Percentiles rank a stretch among this genome's conserved stretches.
Conservation (phyloP, 2,888 invertebrate genomes). For the Epsilonema sp. region DNA sequence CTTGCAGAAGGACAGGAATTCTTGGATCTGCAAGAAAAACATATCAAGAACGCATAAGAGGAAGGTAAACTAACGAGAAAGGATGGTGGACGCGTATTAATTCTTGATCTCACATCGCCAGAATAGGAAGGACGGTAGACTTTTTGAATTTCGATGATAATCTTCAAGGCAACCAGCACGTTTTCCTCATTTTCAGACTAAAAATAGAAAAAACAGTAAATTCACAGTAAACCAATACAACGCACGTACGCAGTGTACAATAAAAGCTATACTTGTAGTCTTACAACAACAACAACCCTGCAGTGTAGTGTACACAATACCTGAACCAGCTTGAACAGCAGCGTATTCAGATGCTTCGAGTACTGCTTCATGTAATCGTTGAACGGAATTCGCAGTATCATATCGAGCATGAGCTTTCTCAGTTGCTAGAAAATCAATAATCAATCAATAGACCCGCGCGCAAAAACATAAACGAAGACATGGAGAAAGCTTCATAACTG, state of each 20-base stretch:
- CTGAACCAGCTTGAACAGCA: constrained; percentile 73
- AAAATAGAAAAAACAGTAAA: constrained; percentile 9
- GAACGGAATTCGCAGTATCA: constrained; percentile 82
- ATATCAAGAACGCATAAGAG: background rate
- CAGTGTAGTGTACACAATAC: too few species aligned
- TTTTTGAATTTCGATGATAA: constrained; percentile 90
- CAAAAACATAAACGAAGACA: too few species aligned
- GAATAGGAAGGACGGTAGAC: constrained; percentile 74
- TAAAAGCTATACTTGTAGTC: background rate
- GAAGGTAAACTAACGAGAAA: background rate
- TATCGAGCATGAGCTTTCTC: constrained; percentile 76
- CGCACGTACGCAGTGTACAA: background rate
- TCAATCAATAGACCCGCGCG: too few species aligned
- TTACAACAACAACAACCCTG: background rate
- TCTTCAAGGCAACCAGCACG: constrained; percentile 76
- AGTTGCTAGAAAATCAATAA: constrained; percentile 45
- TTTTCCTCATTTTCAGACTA: constrained; percentile 90
- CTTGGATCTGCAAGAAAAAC: constrained; percentile 48
- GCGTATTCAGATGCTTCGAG: constrained; percentile 60
- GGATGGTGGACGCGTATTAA: too few species aligned
- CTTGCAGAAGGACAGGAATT: constrained; percentile 79
- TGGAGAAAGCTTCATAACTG: constrained; percentile 2
- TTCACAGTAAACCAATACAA: background rate
- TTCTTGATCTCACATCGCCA: constrained; percentile 40
- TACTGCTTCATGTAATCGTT: constrained; percentile 67